A percentile compares a stretch with the other conserved stretches of the same genome.
These are phyloP conservation scores for Drosophila stalkeri DNA, from an alignment of 2,888 invertebrate species.

Conservation along the genomic window DNA sequence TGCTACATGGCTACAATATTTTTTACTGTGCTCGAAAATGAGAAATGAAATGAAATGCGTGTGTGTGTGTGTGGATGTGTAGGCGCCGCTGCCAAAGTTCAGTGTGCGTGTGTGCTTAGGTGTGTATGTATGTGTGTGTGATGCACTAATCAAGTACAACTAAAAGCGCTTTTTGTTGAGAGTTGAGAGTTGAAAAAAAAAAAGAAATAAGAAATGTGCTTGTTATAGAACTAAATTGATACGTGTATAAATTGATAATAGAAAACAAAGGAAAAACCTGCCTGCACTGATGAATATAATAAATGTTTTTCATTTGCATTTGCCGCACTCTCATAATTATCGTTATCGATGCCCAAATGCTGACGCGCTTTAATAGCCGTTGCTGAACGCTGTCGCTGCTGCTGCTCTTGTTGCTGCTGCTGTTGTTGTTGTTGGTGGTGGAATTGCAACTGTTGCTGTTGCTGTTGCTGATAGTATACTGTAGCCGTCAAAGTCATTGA, in stretches of 20 bases:
- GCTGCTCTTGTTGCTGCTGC: conserved; percentile 28
- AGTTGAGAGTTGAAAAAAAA: background rate
- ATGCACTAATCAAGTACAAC: conserved; percentile 44
- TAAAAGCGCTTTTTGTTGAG: conserved; percentile 43
- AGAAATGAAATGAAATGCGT: conserved; percentile 15
- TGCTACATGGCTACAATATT: conserved; percentile 35
- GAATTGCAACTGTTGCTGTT: conserved; percentile 16
- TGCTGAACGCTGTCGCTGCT: conserved; percentile 31
- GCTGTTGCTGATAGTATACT: conserved; percentile 72
- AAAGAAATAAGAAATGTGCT: conserved; percentile 14
- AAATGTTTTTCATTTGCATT: conserved; percentile 63
- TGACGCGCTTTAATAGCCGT: conserved; percentile 16
- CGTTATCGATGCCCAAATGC: conserved; percentile 24
- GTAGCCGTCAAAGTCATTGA: conserved; percentile 71
- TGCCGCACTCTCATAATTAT: conserved; percentile 56
- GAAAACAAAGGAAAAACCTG: conserved; percentile 70
- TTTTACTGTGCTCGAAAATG: conserved; percentile 15
- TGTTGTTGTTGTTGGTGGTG: conserved; percentile 37
- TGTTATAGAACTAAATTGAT: conserved; percentile 41
- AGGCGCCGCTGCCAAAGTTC: conserved; percentile 26
- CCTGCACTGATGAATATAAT: conserved; percentile 72
- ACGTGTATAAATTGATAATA: conserved; percentile 31
- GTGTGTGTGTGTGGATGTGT: conserved; percentile 17
- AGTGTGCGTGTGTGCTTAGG: conserved; percentile 13
- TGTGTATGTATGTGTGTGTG: conserved; percentile 3